phyloP scores from a whole-genome alignment of 2,888 invertebrate species.

The Anticlea derivata region DNA sequence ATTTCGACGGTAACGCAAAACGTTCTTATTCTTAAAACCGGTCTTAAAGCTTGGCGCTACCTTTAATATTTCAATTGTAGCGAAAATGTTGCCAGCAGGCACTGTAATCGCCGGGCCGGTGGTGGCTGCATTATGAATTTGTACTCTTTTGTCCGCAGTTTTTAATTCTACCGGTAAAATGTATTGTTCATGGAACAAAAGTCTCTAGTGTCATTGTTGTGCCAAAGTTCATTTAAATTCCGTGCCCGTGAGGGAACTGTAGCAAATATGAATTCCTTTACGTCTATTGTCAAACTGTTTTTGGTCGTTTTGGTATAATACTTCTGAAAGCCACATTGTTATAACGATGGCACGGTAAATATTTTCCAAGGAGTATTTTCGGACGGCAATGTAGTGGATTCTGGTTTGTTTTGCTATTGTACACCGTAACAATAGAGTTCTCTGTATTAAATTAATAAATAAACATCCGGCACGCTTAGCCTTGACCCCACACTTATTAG shows the following conservation, averaged over 20 bases:
- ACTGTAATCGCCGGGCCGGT: constrained; percentile 57
- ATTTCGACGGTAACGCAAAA: no score
- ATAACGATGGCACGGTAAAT: constrained; percentile 40
- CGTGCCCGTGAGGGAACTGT: constrained; percentile 77
- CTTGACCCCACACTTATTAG: no score
- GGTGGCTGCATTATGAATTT: constrained; percentile 78
- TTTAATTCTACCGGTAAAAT: constrained; percentile 82
- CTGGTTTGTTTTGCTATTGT: constrained; percentile 23
- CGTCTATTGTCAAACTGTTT: constrained; percentile 76
- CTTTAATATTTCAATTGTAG: constrained; percentile 15
- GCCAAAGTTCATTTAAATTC: constrained; percentile 83
- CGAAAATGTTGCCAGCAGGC: constrained; percentile 20
- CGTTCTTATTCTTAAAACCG: neutral
- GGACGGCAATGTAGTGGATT: constrained; percentile 26
- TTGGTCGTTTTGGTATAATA: constrained; percentile 70
- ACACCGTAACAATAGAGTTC: constrained; percentile 15
- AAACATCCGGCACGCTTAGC: no score
- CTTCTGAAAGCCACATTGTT: constrained; percentile 68
- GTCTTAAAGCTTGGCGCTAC: neutral
- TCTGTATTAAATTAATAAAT: neutral
- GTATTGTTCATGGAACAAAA: constrained; percentile 81
- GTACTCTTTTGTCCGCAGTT: constrained; percentile 79
- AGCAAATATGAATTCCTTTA: constrained; percentile 82
- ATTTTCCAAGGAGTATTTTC: constrained; percentile 36
- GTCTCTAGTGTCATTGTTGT: constrained; percentile 80